phyloP scores from a whole-genome alignment of 2,113 vertebrate genomes.

The Pachypanchax playfairii region DNA sequence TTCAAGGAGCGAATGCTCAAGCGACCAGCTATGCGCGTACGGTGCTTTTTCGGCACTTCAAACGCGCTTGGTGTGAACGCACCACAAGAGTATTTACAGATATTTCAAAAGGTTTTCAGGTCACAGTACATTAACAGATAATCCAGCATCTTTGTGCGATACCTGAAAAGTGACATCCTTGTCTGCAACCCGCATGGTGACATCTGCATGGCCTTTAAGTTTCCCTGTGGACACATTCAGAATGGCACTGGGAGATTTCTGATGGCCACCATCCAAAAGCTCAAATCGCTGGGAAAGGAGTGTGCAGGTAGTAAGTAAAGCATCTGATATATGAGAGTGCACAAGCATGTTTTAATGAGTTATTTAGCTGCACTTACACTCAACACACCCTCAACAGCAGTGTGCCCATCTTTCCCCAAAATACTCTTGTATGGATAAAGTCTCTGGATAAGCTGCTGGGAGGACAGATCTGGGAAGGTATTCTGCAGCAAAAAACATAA shows the following conservation, averaged over 20 bases:
- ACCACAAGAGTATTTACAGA: too few relatives aligned
- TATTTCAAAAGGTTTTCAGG: too few relatives aligned
- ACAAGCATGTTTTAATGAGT: not conserved
- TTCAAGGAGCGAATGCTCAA: too few relatives aligned
- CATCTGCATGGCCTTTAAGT: constrained; percentile 76
- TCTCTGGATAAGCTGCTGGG: constrained; percentile 83
- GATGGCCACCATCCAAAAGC: constrained; percentile 79
- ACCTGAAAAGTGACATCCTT: constrained; percentile 89
- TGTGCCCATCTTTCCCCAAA: constrained; percentile 89
- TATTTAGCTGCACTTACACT: constrained; percentile 77
- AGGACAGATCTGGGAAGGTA: constrained; percentile 87
- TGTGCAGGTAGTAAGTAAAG: not conserved
- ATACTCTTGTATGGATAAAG: constrained; percentile 91
- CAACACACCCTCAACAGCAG: constrained; percentile 87
- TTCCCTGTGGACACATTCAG: constrained; percentile 68
- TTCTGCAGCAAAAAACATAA: constrained; percentile 77
- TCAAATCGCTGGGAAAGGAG: constrained; percentile 85
- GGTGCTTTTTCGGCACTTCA: too few relatives aligned
- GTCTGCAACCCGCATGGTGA: constrained; percentile 81
- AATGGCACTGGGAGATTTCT: constrained; percentile 71
- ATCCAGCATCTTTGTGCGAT: not conserved
- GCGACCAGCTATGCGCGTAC: too few relatives aligned
- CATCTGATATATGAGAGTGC: not conserved
- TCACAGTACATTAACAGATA: too few relatives aligned
- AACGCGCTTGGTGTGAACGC: too few relatives aligned